phyloP scores from a whole-genome alignment of 2,888 invertebrate species.

The Ornithoptera priamus region DNA sequence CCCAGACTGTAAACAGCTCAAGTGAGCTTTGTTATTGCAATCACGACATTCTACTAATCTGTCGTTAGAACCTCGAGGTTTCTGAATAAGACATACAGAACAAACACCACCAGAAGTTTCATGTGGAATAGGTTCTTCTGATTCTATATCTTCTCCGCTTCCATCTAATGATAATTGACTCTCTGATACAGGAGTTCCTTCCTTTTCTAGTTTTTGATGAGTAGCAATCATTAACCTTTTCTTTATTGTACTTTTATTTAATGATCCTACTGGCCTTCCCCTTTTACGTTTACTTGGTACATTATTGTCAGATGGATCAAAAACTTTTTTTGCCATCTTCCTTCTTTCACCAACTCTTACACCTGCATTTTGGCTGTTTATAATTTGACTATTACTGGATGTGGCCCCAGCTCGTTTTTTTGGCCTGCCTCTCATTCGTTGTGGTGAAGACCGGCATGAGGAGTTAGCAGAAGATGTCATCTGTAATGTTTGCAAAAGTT shows the following conservation, averaged over 20 bases:
- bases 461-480: constrained; percentile 77
- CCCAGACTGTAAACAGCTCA: constrained; percentile 84
- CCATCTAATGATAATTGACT: constrained; percentile 66
- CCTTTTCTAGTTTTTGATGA: constrained; percentile 50
- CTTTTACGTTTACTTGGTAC: constrained; percentile 85
- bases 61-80: constrained; percentile 80
- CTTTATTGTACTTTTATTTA: constrained; percentile 81
- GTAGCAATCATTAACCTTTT: constrained; percentile 65
- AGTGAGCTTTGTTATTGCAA: constrained; percentile 87
- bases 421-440: constrained; percentile 69
- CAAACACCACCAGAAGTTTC: constrained; percentile 81
- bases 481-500: constrained; percentile 43
- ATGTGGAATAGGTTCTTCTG: constrained; percentile 61
- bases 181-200: constrained; percentile 62
- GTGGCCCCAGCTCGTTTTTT: constrained; percentile 61
- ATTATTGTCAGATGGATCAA: constrained; percentile 92
- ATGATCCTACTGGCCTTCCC: constrained; percentile 82
- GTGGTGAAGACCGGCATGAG: constrained; percentile 73
- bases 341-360: constrained; percentile 81
- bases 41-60: constrained; percentile 84
- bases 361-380: constrained; percentile 57
- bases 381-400: constrained; percentile 50
- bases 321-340: constrained; percentile 91
- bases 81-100: constrained; percentile 81
- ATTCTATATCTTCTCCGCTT: constrained; percentile 70